A percentile compares a stretch with the other conserved stretches of the same genome.
phyloP scores from a whole-genome alignment of 2,888 invertebrate genomes.

The Andrena hattorfiana region DNA sequence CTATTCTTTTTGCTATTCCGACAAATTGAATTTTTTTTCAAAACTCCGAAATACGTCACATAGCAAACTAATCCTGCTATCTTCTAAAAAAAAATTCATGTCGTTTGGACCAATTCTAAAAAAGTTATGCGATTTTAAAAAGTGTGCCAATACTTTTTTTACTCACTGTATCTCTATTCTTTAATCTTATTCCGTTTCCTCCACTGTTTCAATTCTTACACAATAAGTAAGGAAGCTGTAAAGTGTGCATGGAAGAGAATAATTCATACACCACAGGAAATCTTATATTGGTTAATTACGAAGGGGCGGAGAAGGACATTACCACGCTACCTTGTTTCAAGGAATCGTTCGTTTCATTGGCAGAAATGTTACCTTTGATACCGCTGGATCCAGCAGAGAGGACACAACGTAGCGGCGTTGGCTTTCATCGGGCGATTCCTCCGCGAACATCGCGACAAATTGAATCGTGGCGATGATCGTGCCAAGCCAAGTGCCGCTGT shows the following conservation, averaged over 20 bases:
- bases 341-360: background rate
- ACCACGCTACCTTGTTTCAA: background rate
- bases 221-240: background rate
- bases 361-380: background rate
- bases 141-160: too few relatives aligned
- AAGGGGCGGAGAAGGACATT: background rate
- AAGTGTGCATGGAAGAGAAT: background rate
- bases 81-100: too few relatives aligned
- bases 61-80: too few relatives aligned
- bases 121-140: too few relatives aligned
- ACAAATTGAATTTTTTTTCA: too few relatives aligned
- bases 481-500: constrained; percentile 46
- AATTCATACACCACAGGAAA: background rate
- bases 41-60: too few relatives aligned
- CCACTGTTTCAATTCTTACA: too few relatives aligned
- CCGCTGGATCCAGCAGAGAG: background rate
- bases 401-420: background rate
- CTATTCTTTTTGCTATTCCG: too few relatives aligned
- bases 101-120: too few relatives aligned
- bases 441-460: constrained; percentile 44
- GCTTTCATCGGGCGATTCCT: constrained; percentile 25
- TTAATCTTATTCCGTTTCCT: too few relatives aligned
- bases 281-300: background rate
- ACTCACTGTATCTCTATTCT: too few relatives aligned
- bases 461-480: constrained; percentile 57